phyloP scores from a whole-genome alignment of 1,140 invertebrate genomes.

The Procambarus virginalis region DNA sequence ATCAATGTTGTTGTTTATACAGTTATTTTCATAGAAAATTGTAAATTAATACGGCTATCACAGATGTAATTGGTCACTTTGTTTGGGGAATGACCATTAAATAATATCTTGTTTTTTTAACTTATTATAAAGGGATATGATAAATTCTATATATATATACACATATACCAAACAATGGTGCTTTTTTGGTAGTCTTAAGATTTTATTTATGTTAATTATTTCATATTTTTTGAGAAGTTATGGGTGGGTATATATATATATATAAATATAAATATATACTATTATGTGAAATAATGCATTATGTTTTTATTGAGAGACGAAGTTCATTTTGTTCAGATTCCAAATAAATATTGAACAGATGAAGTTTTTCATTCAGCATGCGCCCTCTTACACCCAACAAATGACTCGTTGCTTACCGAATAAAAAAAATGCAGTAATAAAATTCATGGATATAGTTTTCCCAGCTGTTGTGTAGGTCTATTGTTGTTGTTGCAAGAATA shows the following conservation, averaged over 20 bases:
- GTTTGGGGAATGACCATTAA: constrained; percentile 25
- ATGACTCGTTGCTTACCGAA: too few relatives aligned
- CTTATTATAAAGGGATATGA: constrained; percentile 11
- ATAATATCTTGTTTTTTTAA: constrained; percentile 24
- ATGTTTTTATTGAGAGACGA: constrained; percentile 46
- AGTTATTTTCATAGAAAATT: constrained; percentile 67
- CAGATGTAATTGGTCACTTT: constrained; percentile 27
- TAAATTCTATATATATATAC: neutral
- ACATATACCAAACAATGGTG: constrained; percentile 35
- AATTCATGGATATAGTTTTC: too few relatives aligned
- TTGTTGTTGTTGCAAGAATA: too few relatives aligned
- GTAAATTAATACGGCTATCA: constrained; percentile 42
- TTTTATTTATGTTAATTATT: constrained; percentile 16
- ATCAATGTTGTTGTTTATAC: constrained; percentile 68
- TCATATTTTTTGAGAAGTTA: constrained; percentile 22
- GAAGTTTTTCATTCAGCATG: constrained; percentile 8
- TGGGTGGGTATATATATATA: constrained; percentile 21
- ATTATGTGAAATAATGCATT: constrained; percentile 40
- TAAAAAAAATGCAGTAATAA: too few relatives aligned
- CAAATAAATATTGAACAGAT: constrained; percentile 66
- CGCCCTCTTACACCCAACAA: too few relatives aligned
- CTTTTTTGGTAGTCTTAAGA: constrained; percentile 63
- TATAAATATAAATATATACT: constrained; percentile 12
- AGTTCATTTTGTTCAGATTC: constrained; percentile 63
- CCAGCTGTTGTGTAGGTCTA: too few relatives aligned